Evolutionary conservation across 2,113 vertebrate species (phyloP), one percentile per base, ranked within the genome.

Genomic region (Apeltes quadracus): DNA sequence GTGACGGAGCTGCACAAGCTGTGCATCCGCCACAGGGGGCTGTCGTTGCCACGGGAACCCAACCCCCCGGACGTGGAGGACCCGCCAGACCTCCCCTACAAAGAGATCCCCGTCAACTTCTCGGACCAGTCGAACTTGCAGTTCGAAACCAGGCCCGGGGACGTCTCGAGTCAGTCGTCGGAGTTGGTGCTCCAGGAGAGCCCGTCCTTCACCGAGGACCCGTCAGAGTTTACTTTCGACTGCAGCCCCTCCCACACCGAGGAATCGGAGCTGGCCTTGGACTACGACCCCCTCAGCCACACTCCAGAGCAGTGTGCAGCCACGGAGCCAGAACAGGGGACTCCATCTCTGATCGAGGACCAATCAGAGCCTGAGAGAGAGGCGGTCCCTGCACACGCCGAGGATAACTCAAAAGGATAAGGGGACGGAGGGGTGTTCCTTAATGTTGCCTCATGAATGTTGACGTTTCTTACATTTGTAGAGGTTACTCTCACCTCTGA

Each of bases 1-100:
- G 96, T 97, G 79, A 97, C 98, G 0, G 97, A 98, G 80, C 94
- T 98, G 55, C 96, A 89, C 77, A 97, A 96, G 87, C 92, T 99
- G 79, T 99, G 98, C 95, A 95, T 96, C 61, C 95, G 96, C 66
- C 95, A 95, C 88, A 94, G 94, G 83, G 95, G 93, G 69, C 94
- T 96, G 3, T 88, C 94, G 48, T 93, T 98, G 76, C 98, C 97
- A 51, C 92, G 94, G 3, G 96, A 97, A 81, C 95, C 94, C 20
- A 92, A 94, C 29, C 96, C 92, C 16, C 93, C 95, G 0, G 93
- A 96, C 18, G 94, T 91, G 0, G 80, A 84, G 57, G 91, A 96
- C 0, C 84, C 90, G 44, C 59, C 84, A 10, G 89, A 90, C 65
- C 62, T 88, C 46, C 2, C 54, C 0, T 91, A 89, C 58, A 85